These are phyloP conservation scores for Heterotilapia buettikoferi DNA, from an alignment of 2,113 vertebrate species.

Conservation along the genomic window DNA sequence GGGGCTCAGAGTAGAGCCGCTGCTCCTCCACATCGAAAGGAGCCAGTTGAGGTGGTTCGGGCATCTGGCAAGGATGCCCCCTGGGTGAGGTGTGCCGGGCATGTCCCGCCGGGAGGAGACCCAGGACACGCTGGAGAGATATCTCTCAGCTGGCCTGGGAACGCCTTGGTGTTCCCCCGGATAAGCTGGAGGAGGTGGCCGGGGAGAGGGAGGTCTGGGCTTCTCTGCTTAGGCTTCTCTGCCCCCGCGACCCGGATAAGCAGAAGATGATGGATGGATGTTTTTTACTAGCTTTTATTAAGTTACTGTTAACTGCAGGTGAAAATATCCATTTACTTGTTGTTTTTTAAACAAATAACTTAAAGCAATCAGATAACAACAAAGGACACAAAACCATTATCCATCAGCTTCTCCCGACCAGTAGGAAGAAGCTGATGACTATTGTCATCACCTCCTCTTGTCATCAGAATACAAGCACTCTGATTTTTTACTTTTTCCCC, in stretches of 20 bases:
- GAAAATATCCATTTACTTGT: neutral
- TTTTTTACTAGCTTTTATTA: neutral
- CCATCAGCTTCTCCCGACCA: too few relatives aligned
- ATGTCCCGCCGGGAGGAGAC: neutral
- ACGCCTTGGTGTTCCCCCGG: neutral
- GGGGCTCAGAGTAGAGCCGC: neutral
- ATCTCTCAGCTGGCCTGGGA: neutral
- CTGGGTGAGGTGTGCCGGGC: neutral
- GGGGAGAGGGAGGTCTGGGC: neutral
- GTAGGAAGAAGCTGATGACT: neutral
- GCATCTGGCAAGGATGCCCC: accelerated
- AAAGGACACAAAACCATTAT: neutral
- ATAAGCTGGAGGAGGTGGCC: accelerated
- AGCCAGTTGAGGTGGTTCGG: neutral
- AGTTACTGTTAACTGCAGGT: neutral
- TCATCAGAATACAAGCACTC: neutral
- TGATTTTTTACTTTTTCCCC: neutral
- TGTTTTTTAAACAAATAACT: neutral
- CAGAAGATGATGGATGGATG: neutral
- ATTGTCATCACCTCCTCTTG: neutral
- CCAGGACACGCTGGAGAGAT: neutral
- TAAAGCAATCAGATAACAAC: neutral
- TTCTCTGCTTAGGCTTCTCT: accelerated
- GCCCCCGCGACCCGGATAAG: neutral
- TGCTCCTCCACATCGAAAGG: neutral